Evolutionary conservation across 2,888 invertebrate genomes (phyloP), one percentile per base, ranked within the genome.

Genomic region (Elegia similella): DNA sequence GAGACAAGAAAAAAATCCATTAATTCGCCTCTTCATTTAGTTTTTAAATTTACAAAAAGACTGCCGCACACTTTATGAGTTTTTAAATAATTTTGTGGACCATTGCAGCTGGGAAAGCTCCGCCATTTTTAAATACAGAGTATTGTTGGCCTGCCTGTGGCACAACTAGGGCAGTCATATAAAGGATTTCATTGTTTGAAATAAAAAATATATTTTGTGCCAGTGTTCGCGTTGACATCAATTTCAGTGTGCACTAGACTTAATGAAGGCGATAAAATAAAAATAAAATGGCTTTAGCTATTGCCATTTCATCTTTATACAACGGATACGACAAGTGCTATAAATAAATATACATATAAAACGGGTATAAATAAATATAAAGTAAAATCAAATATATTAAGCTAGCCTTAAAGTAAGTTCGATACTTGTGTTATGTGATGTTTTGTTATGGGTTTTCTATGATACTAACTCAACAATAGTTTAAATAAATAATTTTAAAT

Each of bases 131-230:
- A 50, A 50, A 50, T 50, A 50, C 34, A 23, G n/a, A n/a, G 46
- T 23, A 16, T 30, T 34, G 50, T 34, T 16, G 34, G 34, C 34
- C 34, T 34, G 30, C 7, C 34, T 38, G 48, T 13, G 50, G 34
- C 34, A 34, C 34, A 34, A 50, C 16, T 34, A 34, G 50, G 17
- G 34, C 32, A 48, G 34, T 16, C 17, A 34, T 34, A 50, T 50
- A 34, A 50, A 50, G 17, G 50, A 50, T 38, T 50, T 50, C 34
- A 50, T 50, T 50, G 50, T 50, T 50, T 50, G 50, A 50, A 50
- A 50, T 38, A 50, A 50, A 50, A 50, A 38, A 50, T 50, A 34
- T 50, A 50, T 50, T 50, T 34, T 10, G 32, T 17, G 50, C 34
- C 32, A 23, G 34, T 34, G 34, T 34, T 50, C 10, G 34, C 38